These are phyloP conservation scores for Phycodurus eques DNA, from an alignment of 2,113 vertebrate genomes.

Conservation along the genomic window DNA sequence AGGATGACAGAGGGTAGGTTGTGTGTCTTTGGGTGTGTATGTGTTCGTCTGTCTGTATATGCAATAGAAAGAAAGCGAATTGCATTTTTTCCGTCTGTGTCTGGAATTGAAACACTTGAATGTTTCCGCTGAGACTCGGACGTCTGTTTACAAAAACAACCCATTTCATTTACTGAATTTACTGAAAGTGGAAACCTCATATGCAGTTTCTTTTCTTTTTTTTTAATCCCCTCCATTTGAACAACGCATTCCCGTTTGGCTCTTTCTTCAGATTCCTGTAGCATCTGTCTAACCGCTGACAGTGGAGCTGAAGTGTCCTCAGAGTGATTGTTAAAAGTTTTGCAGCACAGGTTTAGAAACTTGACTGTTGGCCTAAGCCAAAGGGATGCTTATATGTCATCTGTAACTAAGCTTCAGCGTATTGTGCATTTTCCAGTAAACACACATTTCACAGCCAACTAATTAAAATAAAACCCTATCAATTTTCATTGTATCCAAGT, in stretches of 20 bases:
- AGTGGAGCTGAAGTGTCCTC: slow-evolving; percentile 30
- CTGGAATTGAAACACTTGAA: slow-evolving; percentile 10
- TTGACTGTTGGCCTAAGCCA: slow-evolving; percentile 40
- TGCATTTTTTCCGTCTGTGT: slow-evolving; percentile 21
- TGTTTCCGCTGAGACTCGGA: slow-evolving; percentile 19
- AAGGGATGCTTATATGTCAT: slow-evolving; percentile 40
- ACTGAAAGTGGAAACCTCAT: slow-evolving; percentile 29
- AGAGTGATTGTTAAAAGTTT: slow-evolving; percentile 30
- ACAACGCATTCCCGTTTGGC: slow-evolving; percentile 47
- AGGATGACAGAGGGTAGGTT: slow-evolving; percentile 14
- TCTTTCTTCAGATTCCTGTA: slow-evolving; percentile 46
- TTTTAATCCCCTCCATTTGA: slow-evolving; percentile 33
- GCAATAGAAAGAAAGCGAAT: background rate
- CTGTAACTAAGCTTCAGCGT: slow-evolving; percentile 12
- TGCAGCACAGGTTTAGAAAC: slow-evolving; percentile 44
- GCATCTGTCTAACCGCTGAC: slow-evolving; percentile 47
- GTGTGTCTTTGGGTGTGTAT: slow-evolving; percentile 1
- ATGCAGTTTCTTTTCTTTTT: background rate
- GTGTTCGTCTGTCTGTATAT: background rate
- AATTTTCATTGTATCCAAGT: background rate
- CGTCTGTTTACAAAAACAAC: slow-evolving; percentile 35
- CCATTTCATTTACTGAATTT: slow-evolving; percentile 28
- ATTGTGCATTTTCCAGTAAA: background rate
- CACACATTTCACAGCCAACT: background rate
- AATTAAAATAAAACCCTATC: background rate